Base-by-base conservation (phyloP, 2,888 invertebrate genomes). In the Aquatica leii region DNA sequence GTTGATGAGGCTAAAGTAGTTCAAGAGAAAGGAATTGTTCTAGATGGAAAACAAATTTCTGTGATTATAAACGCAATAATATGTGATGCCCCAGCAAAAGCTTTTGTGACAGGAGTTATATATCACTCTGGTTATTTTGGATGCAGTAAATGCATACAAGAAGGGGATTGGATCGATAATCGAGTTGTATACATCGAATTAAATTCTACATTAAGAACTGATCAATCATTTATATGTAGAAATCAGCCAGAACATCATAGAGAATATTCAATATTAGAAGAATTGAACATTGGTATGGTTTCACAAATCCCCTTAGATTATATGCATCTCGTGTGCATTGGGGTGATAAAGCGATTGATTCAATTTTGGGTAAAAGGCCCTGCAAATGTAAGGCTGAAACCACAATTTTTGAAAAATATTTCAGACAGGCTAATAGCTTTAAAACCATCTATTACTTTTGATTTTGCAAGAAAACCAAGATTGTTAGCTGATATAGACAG, bases 71-170 rank as follows among this genome's bases (percentile, higher is more conserved):
- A 60, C 49, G 64, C 62, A 17, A 57, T 72, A 17, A 61, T 71
- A 40, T 75, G 71, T 69, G 73, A 75, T 70, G 68, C 72, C 4
- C 73, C 73, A 14, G 73, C 71, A 5, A 69, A 62, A 54, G 53
- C 72, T 5, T 74, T 57, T 60, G 41, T 74, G 15, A 61, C 48
- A 41, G 48, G 61, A 48, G 60, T 52, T 51, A 74, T 71, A 68
- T 21, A 55, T 12, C 72, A 73, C 52, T 68, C 66, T 34, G 72
- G 71, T 9, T 73, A 73, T 60, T 70, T 65, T 59, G 66, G 70
- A 5, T 73, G 74, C 52, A 41, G 50, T 2, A 71, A 71, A 69
- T 74, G 71, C 58, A 62, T 67, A 11, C 67, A 70, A 56, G 66
- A 71, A 62, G 69, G 70, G 40, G 60, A 66, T 40, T 71, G 34